Base-by-base conservation (phyloP, 2,797 vertebrate genomes). In the Sarcoramphus papa region DNA sequence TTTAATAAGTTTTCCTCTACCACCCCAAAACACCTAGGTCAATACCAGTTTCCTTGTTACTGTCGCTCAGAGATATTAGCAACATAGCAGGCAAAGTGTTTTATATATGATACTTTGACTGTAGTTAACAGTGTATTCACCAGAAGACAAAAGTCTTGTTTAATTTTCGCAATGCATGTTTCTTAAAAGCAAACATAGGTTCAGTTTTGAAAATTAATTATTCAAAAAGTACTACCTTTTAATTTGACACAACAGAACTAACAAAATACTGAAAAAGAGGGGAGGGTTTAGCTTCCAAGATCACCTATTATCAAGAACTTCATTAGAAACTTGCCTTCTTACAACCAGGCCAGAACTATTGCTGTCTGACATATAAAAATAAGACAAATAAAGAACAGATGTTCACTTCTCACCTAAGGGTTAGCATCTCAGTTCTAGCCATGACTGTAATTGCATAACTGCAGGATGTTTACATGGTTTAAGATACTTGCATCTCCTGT, bases 91-190 rank as follows among this genome's bases (percentile, higher is more conserved):
- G 21, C 8, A 72, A 53, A 77, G 35, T 11, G 48, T 13, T 87
- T 73, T 60, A 6, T 1, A 51, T 8, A 9, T 31, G 17, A 47
- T 70, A 25, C 8, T 62, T 5, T 30, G 17, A 40, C 15, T 57
- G 35, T 7, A 74, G 47, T 27, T 70, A 78, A 67, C 28, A 47
- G 10, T 0, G 4, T n/a, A 23, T 12, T 65, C 70, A 43, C 48
- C 69, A 85, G 47, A 40, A 59, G 35, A 54, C 20, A 72, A 57
- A 48, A 75, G 20, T 25, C 13, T 63, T 23, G 2, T 13, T 84
- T 50, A 6, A 40, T 63, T 86, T 70, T 56, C 48, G 14, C 22
- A 64, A 33, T 3, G 7, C 0, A 0, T 65, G 60, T 50, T 59
- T 81, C 27, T 59, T 72, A 63, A 86, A 92, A 85, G 11, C 21